Conservation (phyloP, 2,113 vertebrate genomes). For the Lepus europaeus region DNA sequence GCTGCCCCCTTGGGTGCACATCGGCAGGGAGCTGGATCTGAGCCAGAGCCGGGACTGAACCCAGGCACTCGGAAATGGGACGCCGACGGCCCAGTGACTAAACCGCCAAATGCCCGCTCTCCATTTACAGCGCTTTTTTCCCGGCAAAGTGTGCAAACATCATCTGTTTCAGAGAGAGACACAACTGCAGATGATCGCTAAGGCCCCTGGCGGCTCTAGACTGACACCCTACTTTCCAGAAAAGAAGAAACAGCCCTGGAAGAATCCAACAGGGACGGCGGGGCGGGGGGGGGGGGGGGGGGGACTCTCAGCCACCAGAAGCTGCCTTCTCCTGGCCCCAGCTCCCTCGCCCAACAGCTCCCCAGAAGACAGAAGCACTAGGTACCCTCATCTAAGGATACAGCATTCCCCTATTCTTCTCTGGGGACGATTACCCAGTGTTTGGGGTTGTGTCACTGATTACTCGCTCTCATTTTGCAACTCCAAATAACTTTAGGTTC, state of each 20-base stretch:
- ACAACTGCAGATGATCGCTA: not conserved
- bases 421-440: slow-evolving; percentile 61
- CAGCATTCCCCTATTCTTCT: slow-evolving; percentile 72
- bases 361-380: slow-evolving; percentile 42
- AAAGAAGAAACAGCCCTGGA: not conserved
- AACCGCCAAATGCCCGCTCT: too few species aligned
- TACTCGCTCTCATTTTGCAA: slow-evolving; percentile 60
- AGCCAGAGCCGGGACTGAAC: too few species aligned
- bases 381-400: slow-evolving; percentile 69
- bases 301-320: not conserved
- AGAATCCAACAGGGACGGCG: not conserved
- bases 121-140: not conserved
- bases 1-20: too few species aligned
- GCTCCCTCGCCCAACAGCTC: not conserved
- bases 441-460: slow-evolving; percentile 72
- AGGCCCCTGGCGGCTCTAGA: not conserved
- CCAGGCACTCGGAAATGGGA: too few species aligned
- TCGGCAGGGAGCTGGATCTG: too few species aligned
- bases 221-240: slow-evolving; percentile 12
- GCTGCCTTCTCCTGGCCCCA: not conserved
- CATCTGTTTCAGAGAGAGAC: slow-evolving; percentile 1
- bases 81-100: too few species aligned
- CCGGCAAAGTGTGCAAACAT: not conserved
- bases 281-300: too few species aligned
- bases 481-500: slow-evolving; percentile 81